Conservation (phyloP, 2,888 invertebrate species). For the Napeogenes inachia region DNA sequence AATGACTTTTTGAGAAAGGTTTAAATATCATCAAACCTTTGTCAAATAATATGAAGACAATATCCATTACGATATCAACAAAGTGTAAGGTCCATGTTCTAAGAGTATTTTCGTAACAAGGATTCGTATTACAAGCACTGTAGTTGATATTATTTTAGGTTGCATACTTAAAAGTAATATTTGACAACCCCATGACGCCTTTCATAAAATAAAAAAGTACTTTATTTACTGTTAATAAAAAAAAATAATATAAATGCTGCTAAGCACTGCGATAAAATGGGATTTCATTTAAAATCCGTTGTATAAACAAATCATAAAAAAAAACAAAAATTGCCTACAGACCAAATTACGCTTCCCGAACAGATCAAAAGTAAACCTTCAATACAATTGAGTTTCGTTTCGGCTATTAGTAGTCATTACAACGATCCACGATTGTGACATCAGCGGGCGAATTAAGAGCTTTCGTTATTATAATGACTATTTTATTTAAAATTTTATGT, state of each 20-base stretch:
- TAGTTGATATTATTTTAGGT: not conserved
- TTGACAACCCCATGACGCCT: not conserved
- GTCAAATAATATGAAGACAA: not conserved
- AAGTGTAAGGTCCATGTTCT: not conserved
- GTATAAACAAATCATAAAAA: constrained; percentile 2
- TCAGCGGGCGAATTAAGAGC: not conserved
- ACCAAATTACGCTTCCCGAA: constrained; percentile 11
- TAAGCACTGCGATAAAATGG: no score
- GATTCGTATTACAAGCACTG: not conserved
- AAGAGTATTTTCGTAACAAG: not conserved
- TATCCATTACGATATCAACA: not conserved
- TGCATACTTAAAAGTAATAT: not conserved
- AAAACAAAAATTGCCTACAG: constrained; percentile 10
- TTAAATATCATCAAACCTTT: no score
- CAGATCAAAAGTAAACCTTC: constrained; percentile 14
- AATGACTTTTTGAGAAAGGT: no score
- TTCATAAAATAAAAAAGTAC: no score
- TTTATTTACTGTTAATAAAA: no score
- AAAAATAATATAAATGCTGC: no score
- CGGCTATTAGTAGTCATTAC: not conserved
- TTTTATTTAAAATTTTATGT: not conserved
- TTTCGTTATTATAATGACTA: not conserved
- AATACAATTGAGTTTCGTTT: constrained; percentile 13
- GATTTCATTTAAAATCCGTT: constrained; percentile 7
- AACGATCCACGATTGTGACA: constrained; percentile 5